Conservation (phyloP, 2,888 invertebrate species). For the Dinocampus coccinellae region DNA sequence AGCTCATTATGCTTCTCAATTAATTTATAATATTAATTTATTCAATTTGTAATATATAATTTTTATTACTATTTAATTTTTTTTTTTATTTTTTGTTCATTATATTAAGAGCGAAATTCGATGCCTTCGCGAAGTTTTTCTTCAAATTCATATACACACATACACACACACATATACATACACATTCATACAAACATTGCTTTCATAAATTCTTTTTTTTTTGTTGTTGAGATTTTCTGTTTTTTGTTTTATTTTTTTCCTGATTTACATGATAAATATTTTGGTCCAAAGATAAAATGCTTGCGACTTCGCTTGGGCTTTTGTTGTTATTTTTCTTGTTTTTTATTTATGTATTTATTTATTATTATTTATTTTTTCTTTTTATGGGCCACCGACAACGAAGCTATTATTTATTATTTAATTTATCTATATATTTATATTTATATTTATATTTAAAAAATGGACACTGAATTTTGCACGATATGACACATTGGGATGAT, state of each 20-base stretch:
- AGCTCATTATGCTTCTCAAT: slow-evolving; percentile 19
- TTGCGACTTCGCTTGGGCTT: slow-evolving; percentile 28
- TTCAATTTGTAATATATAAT: slow-evolving; percentile 34
- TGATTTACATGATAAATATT: slow-evolving; percentile 56
- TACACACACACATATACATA: neutral
- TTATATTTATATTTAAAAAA: neutral
- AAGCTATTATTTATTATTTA: neutral
- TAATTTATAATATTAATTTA: slow-evolving; percentile 27
- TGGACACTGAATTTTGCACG: slow-evolving; percentile 4
- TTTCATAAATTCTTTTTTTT: too few relatives aligned
- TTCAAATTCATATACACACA: too few relatives aligned
- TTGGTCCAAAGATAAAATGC: slow-evolving; percentile 60
- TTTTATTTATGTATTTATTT: too few relatives aligned
- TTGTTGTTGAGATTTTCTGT: too few relatives aligned
- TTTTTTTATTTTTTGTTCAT: slow-evolving; percentile 18
- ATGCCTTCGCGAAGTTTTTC: slow-evolving; percentile 31
- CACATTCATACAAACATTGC: slow-evolving; percentile 21
- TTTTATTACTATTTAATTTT: slow-evolving; percentile 36
- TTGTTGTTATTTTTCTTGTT: too few relatives aligned
- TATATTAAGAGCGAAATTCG: slow-evolving; percentile 27
- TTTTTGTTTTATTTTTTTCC: slow-evolving; percentile 39
- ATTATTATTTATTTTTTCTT: too few relatives aligned
- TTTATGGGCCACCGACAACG: slow-evolving; percentile 15
- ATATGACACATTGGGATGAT: neutral
- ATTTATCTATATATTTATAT: slow-evolving; percentile 13